Percentiles rank a stretch among this genome's conserved stretches.
Conservation (phyloP, 92 coral and sea anemone genomes). For the Porites evermanni region DNA sequence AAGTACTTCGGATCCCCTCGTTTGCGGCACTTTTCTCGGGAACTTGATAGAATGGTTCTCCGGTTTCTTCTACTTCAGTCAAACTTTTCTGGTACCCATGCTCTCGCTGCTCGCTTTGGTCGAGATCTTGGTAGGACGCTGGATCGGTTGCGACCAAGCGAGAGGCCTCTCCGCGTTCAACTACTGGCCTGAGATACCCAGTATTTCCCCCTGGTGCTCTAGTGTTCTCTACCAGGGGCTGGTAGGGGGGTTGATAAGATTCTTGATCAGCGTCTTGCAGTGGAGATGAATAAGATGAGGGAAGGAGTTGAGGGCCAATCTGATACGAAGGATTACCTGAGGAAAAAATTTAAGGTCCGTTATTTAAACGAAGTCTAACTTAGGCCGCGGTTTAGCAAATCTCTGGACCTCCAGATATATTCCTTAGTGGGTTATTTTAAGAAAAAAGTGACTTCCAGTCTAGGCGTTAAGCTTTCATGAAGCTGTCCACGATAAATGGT, state of each 20-base stretch:
- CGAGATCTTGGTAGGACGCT: conserved; percentile 14
- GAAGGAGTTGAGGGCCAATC: background rate
- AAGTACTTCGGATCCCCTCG: background rate
- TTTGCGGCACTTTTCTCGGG: conserved; percentile 10
- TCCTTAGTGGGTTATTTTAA: too few species aligned
- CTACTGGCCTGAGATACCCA: background rate
- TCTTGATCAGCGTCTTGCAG: background rate
- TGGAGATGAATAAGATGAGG: background rate
- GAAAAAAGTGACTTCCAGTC: too few species aligned
- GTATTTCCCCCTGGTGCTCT: conserved; percentile 8
- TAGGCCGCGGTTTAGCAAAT: too few species aligned
- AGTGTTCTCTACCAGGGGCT: conserved; percentile 15
- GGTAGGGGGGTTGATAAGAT: conserved; percentile 17
- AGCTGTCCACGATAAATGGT: too few species aligned
- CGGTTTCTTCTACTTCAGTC: background rate
- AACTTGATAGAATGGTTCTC: conserved; percentile 23
- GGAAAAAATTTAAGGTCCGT: too few species aligned
- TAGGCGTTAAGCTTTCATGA: too few species aligned
- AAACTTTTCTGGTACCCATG: background rate
- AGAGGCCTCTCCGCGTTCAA: background rate
- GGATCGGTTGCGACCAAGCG: background rate
- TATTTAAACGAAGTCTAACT: too few species aligned
- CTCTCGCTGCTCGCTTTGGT: background rate
- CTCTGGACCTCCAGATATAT: too few species aligned
- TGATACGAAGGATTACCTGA: conserved; percentile 6